phyloP scores from a whole-genome alignment of 1,140 invertebrate species.

The Monochamus saltuarius region DNA sequence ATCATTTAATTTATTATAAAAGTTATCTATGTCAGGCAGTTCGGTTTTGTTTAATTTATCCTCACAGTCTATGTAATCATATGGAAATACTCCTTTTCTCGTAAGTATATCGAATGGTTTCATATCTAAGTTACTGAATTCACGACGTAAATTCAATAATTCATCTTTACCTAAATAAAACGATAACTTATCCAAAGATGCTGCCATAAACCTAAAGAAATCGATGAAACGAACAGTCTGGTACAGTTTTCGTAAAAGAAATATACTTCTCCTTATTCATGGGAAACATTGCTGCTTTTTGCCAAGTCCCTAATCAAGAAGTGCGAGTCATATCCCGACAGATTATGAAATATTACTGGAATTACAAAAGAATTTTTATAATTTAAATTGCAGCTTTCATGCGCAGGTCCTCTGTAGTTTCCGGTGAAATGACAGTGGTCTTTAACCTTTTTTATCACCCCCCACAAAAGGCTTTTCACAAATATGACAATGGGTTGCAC shows the following conservation, averaged over 20 bases:
- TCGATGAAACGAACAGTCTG: slow-evolving; percentile 10
- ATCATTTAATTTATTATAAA: too few species aligned
- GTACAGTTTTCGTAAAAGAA: background rate
- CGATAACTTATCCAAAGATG: slow-evolving; percentile 13
- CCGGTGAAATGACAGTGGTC: slow-evolving; percentile 37
- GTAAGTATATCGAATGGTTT: too few species aligned
- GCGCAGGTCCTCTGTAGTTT: slow-evolving; percentile 39
- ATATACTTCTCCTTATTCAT: slow-evolving; percentile 33
- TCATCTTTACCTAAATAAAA: too few species aligned
- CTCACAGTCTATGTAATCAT: too few species aligned
- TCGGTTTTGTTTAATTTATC: too few species aligned
- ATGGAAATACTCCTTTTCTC: too few species aligned
- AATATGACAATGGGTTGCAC: slow-evolving; percentile 37
- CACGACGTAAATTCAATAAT: too few species aligned
- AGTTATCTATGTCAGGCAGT: too few species aligned
- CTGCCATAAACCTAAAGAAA: slow-evolving; percentile 23
- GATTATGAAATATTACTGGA: slow-evolving; percentile 30
- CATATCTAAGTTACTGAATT: too few species aligned
- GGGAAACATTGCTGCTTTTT: slow-evolving; percentile 13
- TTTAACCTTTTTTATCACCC: slow-evolving; percentile 11
- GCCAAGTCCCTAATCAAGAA: slow-evolving; percentile 25
- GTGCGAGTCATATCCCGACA: slow-evolving; percentile 27
- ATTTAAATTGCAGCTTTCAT: slow-evolving; percentile 48
- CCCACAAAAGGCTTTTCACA: slow-evolving; percentile 29
- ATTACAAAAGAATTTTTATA: slow-evolving; percentile 37